Evolutionary conservation across 2,797 vertebrate genomes (phyloP).

Genomic region (Phataginus tricuspis): DNA sequence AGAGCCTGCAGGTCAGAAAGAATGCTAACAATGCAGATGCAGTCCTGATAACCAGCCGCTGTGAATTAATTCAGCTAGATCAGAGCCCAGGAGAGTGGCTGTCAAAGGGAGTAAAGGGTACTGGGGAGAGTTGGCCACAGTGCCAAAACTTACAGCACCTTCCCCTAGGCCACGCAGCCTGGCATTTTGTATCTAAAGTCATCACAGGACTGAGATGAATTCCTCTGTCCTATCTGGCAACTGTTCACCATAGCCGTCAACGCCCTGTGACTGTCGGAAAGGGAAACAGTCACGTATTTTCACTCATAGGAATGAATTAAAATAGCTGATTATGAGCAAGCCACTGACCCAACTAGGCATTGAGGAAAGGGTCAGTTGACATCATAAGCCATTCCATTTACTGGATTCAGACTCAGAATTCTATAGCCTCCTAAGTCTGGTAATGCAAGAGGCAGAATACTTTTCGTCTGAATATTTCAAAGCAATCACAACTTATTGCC

Average conservation of each 20-base stretch:
- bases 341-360: not conserved
- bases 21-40: conserved; percentile 70
- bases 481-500: not conserved
- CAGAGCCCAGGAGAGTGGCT: not conserved
- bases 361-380: not conserved
- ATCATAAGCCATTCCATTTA: not conserved
- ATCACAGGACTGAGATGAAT: conserved; percentile 43
- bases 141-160: conserved; percentile 14
- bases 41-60: conserved; percentile 35
- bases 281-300: not conserved
- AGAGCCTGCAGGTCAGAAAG: conserved; percentile 47
- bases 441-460: not conserved
- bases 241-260: not conserved
- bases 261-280: conserved; percentile 10
- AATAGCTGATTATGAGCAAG: not conserved
- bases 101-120: conserved; percentile 17
- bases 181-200: conserved; percentile 37
- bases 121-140: not conserved
- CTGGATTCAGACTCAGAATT: not conserved
- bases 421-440: not conserved
- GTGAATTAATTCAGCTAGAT: conserved; percentile 54
- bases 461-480: conserved; percentile 30
- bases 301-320: conserved; percentile 13
- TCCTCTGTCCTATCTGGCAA: conserved; percentile 49
- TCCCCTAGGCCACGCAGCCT: conserved; percentile 9